These are phyloP conservation scores for Falcunculus frontatus DNA, from an alignment of 2,113 vertebrate genomes.

Conservation along the genomic window DNA sequence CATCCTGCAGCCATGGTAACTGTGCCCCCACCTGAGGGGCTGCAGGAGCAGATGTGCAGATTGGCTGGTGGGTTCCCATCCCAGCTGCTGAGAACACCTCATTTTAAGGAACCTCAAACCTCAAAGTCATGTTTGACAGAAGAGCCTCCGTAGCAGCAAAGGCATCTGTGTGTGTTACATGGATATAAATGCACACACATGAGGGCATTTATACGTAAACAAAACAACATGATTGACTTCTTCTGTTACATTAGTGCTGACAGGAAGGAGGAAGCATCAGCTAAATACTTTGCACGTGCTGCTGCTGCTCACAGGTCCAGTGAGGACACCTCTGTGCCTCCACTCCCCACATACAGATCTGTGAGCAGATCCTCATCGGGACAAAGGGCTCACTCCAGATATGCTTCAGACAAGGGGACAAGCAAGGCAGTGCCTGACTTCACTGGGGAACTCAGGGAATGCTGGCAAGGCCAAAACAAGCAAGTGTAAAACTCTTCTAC, in stretches of 20 bases:
- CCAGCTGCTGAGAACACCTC: neutral
- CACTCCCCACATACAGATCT: accelerated
- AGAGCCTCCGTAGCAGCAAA: neutral
- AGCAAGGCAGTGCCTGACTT: neutral
- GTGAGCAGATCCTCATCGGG: accelerated
- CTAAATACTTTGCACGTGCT: neutral
- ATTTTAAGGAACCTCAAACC: neutral
- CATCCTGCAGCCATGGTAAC: constrained; percentile 33
- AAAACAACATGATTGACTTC: neutral
- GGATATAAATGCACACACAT: neutral
- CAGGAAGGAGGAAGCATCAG: neutral
- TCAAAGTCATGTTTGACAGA: neutral
- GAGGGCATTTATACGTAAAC: accelerated
- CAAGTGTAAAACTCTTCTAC: neutral
- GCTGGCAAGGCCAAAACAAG: neutral
- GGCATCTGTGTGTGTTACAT: accelerated
- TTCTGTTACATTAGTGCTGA: neutral
- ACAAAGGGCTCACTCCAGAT: neutral
- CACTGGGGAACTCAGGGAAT: too few relatives aligned
- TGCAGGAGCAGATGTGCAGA: neutral
- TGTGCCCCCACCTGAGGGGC: neutral
- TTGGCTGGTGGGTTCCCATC: neutral
- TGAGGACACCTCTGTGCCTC: accelerated
- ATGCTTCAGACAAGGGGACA: neutral
- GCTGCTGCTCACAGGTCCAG: neutral